phyloP scores from a whole-genome alignment of 2,113 vertebrate species.

The Chionodraco myersi region DNA sequence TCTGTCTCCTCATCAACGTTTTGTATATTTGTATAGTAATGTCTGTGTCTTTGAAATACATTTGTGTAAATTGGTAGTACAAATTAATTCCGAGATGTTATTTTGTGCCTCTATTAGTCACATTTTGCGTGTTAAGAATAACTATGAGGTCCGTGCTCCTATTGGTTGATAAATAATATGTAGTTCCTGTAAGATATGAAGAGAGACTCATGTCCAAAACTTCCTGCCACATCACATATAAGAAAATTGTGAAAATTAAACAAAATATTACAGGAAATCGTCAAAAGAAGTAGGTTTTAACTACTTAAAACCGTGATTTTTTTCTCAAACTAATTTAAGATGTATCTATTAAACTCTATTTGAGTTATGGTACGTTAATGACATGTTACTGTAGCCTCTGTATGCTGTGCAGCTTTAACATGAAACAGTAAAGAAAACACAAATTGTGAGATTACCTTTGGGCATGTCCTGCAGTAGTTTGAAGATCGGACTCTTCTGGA shows the following conservation, averaged over 20 bases:
- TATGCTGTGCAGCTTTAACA: background rate
- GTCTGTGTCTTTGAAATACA: background rate
- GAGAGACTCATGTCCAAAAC: background rate
- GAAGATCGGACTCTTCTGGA: constrained; percentile 87
- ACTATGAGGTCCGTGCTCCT: background rate
- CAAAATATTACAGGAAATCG: background rate
- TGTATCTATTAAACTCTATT: background rate
- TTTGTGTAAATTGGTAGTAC: background rate
- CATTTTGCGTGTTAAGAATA: background rate
- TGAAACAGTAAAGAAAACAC: background rate
- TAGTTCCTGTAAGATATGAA: background rate
- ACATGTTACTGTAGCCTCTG: background rate
- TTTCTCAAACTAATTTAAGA: background rate
- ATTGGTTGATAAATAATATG: background rate
- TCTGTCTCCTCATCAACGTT: background rate
- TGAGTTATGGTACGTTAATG: background rate
- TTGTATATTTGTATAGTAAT: background rate
- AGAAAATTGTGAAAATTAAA: too few relatives aligned
- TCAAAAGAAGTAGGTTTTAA: background rate
- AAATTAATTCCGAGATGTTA: background rate
- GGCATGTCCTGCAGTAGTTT: constrained; percentile 90
- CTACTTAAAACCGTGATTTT: background rate
- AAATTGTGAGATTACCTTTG: constrained; percentile 85
- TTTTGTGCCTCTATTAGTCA: background rate
- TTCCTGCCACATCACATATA: background rate